Base-by-base conservation (phyloP, 2,113 vertebrate genomes). In the Orthonyx spaldingii region DNA sequence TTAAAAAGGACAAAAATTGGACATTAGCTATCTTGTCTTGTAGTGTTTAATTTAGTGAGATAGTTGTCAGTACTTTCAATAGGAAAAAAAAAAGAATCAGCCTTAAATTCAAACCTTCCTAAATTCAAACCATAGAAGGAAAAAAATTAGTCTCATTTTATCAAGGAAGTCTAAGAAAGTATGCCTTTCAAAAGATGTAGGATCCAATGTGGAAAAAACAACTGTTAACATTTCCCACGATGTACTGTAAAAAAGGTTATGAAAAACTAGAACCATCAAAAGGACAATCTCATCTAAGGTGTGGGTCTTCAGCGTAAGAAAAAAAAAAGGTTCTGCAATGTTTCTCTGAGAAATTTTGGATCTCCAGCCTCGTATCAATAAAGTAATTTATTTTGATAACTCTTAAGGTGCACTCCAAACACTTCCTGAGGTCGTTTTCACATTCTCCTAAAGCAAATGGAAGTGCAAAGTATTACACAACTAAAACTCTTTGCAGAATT, bases 321-420 rank as follows among this genome's bases (percentile, higher is more conserved):
- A 46, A 44, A 18, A n/a, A 71, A 53, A 28, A 41, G 9, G 10
- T 9, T 33, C 10, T 4, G 3, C 35, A 19, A 4, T 32, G 26
- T n/a, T 81, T 13, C 24, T 16, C 24, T 60, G 10, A 79, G 21
- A 50, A 75, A 32, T n/a, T n/a, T 13, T 76, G 10, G 32, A 27
- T 42, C 11, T 72, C 23, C 23, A 59, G 19, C 10, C 8, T 69
- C 21, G 13, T n/a, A 22, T 14, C 42, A 56, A 0, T n/a, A 53
- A 75, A 81, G 7, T 11, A 1, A 98, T 98, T 72, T 52, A 57
- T 47, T 90, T 90, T 15, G 55, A 1, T 30, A 75, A 75, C 3
- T 24, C 6, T 20, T 24, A 37, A 24, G 3, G 3, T 32, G 41
- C 6, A 49, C 32, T 28, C 17, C 60, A 55, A 59, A 33, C 3